Conservation (phyloP, 1,140 invertebrate species). For the Probaryconus sp. region DNA sequence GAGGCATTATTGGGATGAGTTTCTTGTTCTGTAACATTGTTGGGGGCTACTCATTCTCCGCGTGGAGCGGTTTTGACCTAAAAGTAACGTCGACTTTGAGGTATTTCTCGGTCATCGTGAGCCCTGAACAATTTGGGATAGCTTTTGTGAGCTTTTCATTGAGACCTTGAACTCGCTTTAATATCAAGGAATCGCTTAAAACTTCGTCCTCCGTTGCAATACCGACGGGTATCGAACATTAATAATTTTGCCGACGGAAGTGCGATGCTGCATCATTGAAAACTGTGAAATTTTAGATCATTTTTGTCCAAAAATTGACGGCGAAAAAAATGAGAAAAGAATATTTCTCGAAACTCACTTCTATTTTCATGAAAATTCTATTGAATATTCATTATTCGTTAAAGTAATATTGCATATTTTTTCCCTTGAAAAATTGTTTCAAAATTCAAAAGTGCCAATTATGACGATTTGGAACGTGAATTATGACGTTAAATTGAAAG, state of each 20-base stretch:
- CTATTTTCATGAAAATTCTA: too few relatives aligned
- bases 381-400: too few relatives aligned
- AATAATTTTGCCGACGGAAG: constrained; percentile 30
- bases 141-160: constrained; percentile 40
- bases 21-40: neutral
- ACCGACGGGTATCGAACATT: constrained; percentile 21
- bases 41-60: neutral
- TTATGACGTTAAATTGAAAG: too few relatives aligned
- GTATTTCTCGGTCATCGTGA: constrained; percentile 22
- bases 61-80: constrained; percentile 19
- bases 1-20: too few relatives aligned
- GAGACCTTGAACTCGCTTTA: constrained; percentile 23
- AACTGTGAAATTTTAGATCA: too few relatives aligned
- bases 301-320: too few relatives aligned
- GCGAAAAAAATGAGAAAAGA: constrained; percentile 20
- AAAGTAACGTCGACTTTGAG: constrained; percentile 23
- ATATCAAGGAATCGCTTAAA: constrained; percentile 7
- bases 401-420: too few relatives aligned
- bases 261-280: constrained; percentile 10
- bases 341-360: too few relatives aligned
- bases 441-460: too few relatives aligned
- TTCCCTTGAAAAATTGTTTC: too few relatives aligned
- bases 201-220: too few relatives aligned
- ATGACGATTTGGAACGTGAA: too few relatives aligned
- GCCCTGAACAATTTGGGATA: neutral